These are phyloP conservation scores for Cantharis lateralis DNA, from an alignment of 2,888 invertebrate genomes.

Conservation along the genomic window DNA sequence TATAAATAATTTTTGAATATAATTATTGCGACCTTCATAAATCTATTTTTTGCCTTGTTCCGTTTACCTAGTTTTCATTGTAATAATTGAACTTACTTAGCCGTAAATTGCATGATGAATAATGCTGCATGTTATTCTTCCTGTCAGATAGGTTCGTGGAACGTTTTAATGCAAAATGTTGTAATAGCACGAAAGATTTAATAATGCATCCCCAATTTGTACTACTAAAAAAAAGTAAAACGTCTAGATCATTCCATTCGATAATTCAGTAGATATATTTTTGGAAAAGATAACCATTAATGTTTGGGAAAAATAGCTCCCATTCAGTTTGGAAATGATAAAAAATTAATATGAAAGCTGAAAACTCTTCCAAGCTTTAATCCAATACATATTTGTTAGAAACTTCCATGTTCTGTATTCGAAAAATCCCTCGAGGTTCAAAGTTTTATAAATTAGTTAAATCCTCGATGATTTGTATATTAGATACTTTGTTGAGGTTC, in stretches of 20 bases:
- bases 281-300: neutral
- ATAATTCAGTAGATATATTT: neutral
- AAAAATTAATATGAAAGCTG: too few relatives aligned
- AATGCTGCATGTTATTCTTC: neutral
- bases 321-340: too few relatives aligned
- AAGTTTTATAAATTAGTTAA: too few relatives aligned
- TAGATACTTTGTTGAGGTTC: too few relatives aligned
- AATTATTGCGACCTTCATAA: neutral
- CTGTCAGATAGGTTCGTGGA: neutral
- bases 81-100: neutral
- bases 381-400: too few relatives aligned
- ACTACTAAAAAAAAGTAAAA: neutral
- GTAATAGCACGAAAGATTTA: neutral
- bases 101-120: neutral
- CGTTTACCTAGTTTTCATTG: neutral
- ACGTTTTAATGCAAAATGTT: neutral
- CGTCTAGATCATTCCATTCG: neutral
- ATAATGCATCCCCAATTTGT: neutral
- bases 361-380: too few relatives aligned
- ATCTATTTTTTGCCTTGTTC: neutral
- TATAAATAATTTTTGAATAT: neutral
- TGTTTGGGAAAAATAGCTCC: too few relatives aligned
- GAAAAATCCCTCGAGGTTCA: too few relatives aligned
- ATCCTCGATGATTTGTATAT: too few relatives aligned
- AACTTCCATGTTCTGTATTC: too few relatives aligned